A percentile compares a stretch with the other conserved stretches of the same genome.
Evolutionary conservation across 23 tunicate species (phyloP).

Genomic region (Styela clava): DNA sequence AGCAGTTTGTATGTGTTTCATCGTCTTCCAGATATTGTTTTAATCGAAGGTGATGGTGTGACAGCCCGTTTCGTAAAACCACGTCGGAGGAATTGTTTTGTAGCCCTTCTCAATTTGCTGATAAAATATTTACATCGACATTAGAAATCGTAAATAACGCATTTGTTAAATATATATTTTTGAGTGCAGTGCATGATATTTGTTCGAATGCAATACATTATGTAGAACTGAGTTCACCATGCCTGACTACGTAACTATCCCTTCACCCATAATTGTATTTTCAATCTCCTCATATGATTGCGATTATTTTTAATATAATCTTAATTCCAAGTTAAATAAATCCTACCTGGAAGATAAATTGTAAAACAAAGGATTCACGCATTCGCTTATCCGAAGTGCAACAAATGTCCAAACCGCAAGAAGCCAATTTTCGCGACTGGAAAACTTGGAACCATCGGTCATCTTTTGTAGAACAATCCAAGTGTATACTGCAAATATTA

Average conservation of each 20-base stretch:
- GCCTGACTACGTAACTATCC: too few relatives aligned
- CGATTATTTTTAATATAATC: too few relatives aligned
- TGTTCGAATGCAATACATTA: too few relatives aligned
- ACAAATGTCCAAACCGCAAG: not conserved
- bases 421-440: not conserved
- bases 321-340: not conserved
- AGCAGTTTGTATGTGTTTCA: too few relatives aligned
- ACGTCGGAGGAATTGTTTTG: not conserved
- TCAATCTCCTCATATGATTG: too few relatives aligned
- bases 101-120: not conserved
- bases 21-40: not conserved
- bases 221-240: too few relatives aligned
- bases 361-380: not conserved
- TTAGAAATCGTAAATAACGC: too few relatives aligned
- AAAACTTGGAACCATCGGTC: not conserved
- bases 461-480: not conserved
- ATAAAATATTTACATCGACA: too few relatives aligned
- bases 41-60: not conserved
- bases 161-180: too few relatives aligned
- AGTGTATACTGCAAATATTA: not conserved
- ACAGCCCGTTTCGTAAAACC: not conserved
- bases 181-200: too few relatives aligned
- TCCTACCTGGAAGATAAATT: not conserved
- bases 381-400: not conserved
- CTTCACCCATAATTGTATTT: too few relatives aligned